These are phyloP conservation scores for Pristionchus fissidentatus DNA, from an alignment of 2,888 invertebrate genomes.

Conservation along the genomic window DNA sequence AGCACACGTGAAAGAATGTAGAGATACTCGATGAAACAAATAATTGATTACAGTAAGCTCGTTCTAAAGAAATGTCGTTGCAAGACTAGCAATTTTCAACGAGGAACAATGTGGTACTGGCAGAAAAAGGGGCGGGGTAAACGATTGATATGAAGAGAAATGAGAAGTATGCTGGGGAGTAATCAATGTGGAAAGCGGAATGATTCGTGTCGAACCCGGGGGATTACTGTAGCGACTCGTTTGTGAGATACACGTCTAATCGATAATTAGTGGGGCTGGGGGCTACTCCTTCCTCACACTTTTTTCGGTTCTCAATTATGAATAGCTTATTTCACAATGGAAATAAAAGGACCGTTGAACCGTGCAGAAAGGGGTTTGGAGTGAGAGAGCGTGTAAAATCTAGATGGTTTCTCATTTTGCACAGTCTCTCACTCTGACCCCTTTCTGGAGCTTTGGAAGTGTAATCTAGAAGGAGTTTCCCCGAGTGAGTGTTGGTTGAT, in stretches of 20 bases:
- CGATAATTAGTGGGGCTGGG: not conserved
- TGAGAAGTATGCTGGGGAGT: not conserved
- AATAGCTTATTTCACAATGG: too few species aligned
- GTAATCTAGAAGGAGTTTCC: constrained; percentile 32
- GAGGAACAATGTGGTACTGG: constrained; percentile 8
- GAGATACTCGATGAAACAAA: constrained; percentile 32
- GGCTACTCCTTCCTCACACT: too few species aligned
- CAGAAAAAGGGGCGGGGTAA: not conserved
- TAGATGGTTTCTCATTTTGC: too few species aligned
- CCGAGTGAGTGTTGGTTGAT: not conserved
- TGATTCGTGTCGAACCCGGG: constrained; percentile 1
- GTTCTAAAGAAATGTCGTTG: constrained; percentile 14
- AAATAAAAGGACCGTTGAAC: too few species aligned
- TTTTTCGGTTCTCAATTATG: too few species aligned
- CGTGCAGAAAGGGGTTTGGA: too few species aligned
- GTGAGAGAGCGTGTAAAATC: too few species aligned
- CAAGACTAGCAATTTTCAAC: not conserved
- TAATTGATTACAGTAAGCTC: constrained; percentile 30
- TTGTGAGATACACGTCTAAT: not conserved
- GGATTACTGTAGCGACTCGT: not conserved
- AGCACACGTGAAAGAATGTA: constrained; percentile 5
- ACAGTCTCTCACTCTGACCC: too few species aligned
- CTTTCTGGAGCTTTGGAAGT: too few species aligned
- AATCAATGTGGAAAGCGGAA: not conserved
- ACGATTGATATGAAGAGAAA: not conserved